Evolutionary conservation across 2,797 vertebrate species (phyloP).

Genomic region (Ispidina picta): DNA sequence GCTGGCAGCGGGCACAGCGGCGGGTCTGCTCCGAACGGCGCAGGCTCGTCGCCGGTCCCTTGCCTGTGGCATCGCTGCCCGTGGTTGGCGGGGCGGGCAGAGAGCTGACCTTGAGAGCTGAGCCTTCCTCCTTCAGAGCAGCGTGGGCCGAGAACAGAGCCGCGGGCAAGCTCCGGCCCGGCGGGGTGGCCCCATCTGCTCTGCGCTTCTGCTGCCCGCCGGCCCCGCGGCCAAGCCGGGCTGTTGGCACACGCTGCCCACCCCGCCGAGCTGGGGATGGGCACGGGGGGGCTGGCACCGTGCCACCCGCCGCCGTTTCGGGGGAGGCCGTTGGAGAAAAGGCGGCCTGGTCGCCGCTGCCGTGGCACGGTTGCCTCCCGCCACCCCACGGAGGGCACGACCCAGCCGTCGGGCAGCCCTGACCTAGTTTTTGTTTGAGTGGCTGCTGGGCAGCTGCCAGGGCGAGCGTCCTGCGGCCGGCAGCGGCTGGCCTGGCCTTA

Average conservation of each 20-base stretch:
- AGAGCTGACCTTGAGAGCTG: slow-evolving; percentile 60
- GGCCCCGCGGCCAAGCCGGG: slow-evolving; percentile 29
- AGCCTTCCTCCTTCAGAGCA: slow-evolving; percentile 62
- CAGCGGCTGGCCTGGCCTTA: background rate
- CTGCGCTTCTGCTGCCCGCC: slow-evolving; percentile 31
- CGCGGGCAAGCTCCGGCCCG: slow-evolving; percentile 56
- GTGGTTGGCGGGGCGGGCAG: background rate
- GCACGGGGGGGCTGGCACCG: background rate
- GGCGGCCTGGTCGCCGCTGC: background rate
- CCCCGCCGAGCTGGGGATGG: background rate
- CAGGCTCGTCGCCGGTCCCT: background rate
- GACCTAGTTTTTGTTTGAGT: slow-evolving; percentile 34
- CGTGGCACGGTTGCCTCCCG: background rate
- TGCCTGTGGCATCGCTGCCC: background rate
- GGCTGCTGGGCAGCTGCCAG: slow-evolving; percentile 49
- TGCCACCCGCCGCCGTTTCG: background rate
- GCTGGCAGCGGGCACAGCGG: fast-evolving
- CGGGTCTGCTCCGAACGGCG: fast-evolving
- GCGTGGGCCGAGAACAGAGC: slow-evolving; percentile 33
- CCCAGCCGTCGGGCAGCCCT: background rate
- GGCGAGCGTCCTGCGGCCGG: background rate
- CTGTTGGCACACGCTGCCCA: background rate
- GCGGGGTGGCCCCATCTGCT: slow-evolving; percentile 65
- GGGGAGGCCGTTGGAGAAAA: background rate
- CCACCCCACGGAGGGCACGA: background rate